These are phyloP conservation scores for Caradrina kadenii DNA, from an alignment of 2,888 invertebrate genomes.

Conservation along the genomic window DNA sequence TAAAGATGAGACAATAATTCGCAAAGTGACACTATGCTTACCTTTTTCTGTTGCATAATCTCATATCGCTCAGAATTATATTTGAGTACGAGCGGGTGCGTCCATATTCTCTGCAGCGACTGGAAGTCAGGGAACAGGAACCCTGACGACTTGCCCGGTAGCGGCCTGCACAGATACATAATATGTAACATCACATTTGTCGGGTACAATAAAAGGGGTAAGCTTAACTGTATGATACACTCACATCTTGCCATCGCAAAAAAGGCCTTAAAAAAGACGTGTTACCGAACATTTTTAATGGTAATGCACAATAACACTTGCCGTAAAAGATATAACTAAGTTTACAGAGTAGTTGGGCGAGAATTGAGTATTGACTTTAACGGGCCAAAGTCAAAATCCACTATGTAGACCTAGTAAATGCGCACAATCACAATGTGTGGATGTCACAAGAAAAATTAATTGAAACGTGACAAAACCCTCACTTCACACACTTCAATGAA, in stretches of 20 bases:
- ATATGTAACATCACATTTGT: background rate
- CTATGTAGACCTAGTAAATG: too few relatives aligned
- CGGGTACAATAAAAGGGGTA: background rate
- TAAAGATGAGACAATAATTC: too few relatives aligned
- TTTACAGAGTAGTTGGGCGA: background rate
- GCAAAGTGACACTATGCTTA: conserved; percentile 54
- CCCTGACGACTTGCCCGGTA: conserved; percentile 89
- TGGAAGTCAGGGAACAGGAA: conserved; percentile 94
- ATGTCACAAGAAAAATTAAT: too few relatives aligned
- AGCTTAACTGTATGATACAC: too few relatives aligned
- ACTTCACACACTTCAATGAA: too few relatives aligned
- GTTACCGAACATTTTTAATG: background rate
- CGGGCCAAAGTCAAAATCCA: too few relatives aligned
- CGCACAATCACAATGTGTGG: too few relatives aligned
- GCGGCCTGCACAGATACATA: conserved; percentile 74
- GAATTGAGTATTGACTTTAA: background rate
- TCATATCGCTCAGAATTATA: conserved; percentile 91
- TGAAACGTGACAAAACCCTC: too few relatives aligned
- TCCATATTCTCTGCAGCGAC: conserved; percentile 95
- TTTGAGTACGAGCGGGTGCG: conserved; percentile 94
- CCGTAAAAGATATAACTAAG: background rate
- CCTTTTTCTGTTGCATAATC: conserved; percentile 90
- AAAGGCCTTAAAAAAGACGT: too few relatives aligned
- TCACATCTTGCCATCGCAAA: too few relatives aligned
- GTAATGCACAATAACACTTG: background rate